phyloP scores from a whole-genome alignment of 2,888 invertebrate genomes.

The Cheilosia vulpina region DNA sequence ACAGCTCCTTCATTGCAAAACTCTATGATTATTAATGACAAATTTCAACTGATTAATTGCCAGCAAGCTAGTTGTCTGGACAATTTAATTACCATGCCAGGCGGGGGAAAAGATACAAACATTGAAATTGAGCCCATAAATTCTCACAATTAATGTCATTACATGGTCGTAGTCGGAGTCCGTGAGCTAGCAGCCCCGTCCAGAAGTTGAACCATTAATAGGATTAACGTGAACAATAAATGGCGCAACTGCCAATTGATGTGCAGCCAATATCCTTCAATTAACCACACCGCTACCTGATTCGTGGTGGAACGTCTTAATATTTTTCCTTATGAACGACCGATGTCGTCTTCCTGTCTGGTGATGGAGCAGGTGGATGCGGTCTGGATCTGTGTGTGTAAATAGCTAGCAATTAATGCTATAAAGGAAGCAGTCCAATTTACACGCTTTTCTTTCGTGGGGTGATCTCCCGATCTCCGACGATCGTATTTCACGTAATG shows the following conservation, averaged over 20 bases:
- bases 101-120: background rate
- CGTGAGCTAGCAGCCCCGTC: background rate
- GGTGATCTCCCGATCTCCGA: conserved; percentile 1
- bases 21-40: conserved; percentile 45
- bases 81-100: conserved; percentile 45
- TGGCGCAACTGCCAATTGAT: conserved; percentile 54
- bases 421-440: conserved; percentile 40
- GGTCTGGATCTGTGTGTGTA: conserved; percentile 1
- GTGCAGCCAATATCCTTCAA: conserved; percentile 59
- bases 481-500: conserved; percentile 52
- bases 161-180: background rate
- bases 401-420: conserved; percentile 42
- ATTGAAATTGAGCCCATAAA: conserved; percentile 42
- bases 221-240: conserved; percentile 64
- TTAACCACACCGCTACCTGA: conserved; percentile 30
- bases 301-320: conserved; percentile 47
- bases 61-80: conserved; percentile 30
- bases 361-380: conserved; percentile 23
- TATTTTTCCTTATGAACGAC: conserved; percentile 23
- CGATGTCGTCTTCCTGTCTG: conserved; percentile 27
- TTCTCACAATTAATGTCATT: conserved; percentile 65
- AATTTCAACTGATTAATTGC: conserved; percentile 56
- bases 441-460: conserved; percentile 26
- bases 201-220: conserved; percentile 40
- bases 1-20: conserved; percentile 13